Base-by-base conservation (phyloP, 2,797 vertebrate species). In the Lutjanus argentimaculatus region DNA sequence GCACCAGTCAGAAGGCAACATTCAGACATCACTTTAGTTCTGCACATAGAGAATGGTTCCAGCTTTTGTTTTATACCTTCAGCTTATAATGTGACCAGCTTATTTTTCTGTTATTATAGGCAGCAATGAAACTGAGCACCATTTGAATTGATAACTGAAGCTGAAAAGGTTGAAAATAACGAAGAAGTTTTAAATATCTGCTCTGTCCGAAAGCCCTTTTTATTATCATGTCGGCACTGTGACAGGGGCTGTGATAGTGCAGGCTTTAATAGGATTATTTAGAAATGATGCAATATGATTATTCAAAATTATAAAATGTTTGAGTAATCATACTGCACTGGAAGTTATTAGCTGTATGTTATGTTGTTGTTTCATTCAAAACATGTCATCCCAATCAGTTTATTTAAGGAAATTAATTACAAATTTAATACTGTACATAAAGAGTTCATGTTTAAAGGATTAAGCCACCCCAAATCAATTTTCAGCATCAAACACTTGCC, bases 101-200 rank as follows among this genome's bases (percentile, higher is more conserved):
- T 92, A 90, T 85, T 89, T 25, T 79, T 76, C 79, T 77, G 63
- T 85, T 65, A 52, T 74, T 67, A 74, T n/a, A 84, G 64, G 82
- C 85, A 82, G 72, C 46, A 64, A 79, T 72, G 58, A 73, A 73
- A 48, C 45, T 14, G 74, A 94, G 91, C 90, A 95, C 87, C 91
- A 77, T 84, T 73, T 80, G 71, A 80, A 62, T 10, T 30, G 46
- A 68, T 12, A 7, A 65, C 2, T 15, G 21, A 61, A 70, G 48
- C 22, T 14, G 71, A 43, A 9, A 36, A 42, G n/a, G 25, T 67
- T 42, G 40, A 79, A 40, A 73, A 57, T 8, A 65, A 56, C 66
- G 51, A 21, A 49, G 5, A 55, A 36, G 43, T 62, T 74, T 82
- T n/a, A 63, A 48, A 62, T 59, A 83, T 83, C 53, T 51, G 48